Conservation (phyloP, 2,888 invertebrate species). For the Epirrita christyi region DNA sequence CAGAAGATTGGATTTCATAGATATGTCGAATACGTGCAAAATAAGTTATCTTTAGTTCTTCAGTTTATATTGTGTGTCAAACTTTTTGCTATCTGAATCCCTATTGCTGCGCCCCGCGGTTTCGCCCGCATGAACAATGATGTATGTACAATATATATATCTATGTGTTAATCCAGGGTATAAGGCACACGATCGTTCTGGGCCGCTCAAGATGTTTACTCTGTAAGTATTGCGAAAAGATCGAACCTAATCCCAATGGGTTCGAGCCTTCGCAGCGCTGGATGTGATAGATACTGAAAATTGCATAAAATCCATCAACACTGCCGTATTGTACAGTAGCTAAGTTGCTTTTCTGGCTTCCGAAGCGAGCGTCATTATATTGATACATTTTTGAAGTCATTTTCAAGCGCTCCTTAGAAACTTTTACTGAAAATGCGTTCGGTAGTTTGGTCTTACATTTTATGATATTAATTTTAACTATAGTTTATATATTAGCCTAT, state of each 20-base stretch:
- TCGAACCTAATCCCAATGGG: conserved; percentile 81
- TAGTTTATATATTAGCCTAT: too few relatives aligned
- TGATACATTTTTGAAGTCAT: conserved; percentile 9
- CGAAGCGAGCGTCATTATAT: conserved; percentile 40
- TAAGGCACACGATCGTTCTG: too few relatives aligned
- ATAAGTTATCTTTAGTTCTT: too few relatives aligned
- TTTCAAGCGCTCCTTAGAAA: not conserved
- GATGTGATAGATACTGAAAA: conserved; percentile 83
- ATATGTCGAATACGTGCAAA: too few relatives aligned
- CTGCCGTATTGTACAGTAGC: conserved; percentile 66
- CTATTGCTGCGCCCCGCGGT: too few relatives aligned
- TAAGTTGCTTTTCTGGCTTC: conserved; percentile 50
- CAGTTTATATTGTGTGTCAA: too few relatives aligned
- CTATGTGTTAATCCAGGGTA: too few relatives aligned
- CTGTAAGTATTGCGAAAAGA: conserved; percentile 81
- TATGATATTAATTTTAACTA: too few relatives aligned
- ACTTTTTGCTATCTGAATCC: too few relatives aligned
- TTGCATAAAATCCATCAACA: conserved; percentile 84
- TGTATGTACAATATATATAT: not conserved
- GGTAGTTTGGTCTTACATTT: too few relatives aligned
- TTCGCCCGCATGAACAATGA: too few relatives aligned
- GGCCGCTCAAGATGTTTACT: conserved; percentile 60
- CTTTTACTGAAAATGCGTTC: not conserved
- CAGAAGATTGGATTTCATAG: too few relatives aligned
- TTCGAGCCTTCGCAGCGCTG: conserved; percentile 67